phyloP scores from a whole-genome alignment of 2,113 vertebrate genomes.

The Eurypyga helias region DNA sequence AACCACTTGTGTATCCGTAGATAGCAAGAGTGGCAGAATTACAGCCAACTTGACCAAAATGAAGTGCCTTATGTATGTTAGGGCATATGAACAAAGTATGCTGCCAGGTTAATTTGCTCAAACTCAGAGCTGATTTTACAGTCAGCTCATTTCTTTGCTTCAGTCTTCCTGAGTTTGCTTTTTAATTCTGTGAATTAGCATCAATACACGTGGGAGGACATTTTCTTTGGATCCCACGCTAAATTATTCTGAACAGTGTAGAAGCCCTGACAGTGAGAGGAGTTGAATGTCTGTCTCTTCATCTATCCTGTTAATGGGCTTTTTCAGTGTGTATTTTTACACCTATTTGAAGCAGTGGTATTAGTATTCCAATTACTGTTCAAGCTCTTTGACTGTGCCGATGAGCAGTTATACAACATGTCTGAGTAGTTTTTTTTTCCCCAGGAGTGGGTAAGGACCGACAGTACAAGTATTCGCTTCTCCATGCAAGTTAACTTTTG shows the following conservation, averaged over 20 bases:
- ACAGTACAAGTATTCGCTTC: neutral
- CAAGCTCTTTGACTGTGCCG: neutral
- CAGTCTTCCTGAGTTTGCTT: neutral
- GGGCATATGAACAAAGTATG: neutral
- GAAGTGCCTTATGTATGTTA: neutral
- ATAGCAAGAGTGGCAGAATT: neutral
- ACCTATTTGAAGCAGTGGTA: constrained; percentile 17
- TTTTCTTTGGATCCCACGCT: neutral
- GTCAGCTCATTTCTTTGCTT: neutral
- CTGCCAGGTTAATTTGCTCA: neutral
- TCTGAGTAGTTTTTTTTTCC: constrained; percentile 28
- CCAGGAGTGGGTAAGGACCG: neutral
- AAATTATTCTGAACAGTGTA: neutral
- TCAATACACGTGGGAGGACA: constrained; percentile 1
- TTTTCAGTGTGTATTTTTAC: constrained; percentile 21
- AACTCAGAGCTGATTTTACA: neutral
- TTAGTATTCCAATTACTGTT: constrained; percentile 14
- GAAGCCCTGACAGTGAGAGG: neutral
- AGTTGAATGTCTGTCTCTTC: constrained; percentile 18
- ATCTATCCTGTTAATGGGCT: neutral
- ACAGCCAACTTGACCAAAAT: neutral
- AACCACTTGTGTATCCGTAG: neutral
- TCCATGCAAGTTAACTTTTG: neutral
- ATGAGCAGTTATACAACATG: constrained; percentile 5
- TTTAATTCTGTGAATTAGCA: constrained; percentile 41